phyloP scores from a whole-genome alignment of 2,888 invertebrate genomes.

The Chorisops tibialis region DNA sequence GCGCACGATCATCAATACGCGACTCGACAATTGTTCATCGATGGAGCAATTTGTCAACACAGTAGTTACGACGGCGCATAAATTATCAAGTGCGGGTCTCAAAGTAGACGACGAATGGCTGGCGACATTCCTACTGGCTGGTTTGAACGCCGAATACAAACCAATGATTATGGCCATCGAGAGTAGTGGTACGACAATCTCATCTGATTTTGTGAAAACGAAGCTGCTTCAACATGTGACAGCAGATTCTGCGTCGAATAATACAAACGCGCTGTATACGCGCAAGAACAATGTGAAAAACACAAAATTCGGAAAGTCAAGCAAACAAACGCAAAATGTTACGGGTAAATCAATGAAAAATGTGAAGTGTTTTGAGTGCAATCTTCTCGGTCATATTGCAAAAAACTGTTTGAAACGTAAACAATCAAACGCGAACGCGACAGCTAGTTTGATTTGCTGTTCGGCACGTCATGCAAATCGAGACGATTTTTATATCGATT shows the following conservation, averaged over 20 bases:
- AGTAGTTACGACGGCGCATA: constrained; percentile 13
- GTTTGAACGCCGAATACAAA: constrained; percentile 10
- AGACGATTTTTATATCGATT: no score
- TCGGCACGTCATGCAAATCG: no score
- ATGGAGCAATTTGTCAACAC: background rate
- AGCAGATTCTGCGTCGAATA: constrained; percentile 8
- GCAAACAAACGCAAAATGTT: no score
- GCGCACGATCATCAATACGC: constrained; percentile 2
- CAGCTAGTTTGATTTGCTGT: no score
- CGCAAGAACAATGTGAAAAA: constrained; percentile 13
- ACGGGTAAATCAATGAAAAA: no score
- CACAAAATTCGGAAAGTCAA: constrained; percentile 4
- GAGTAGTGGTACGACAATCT: constrained; percentile 13
- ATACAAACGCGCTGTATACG: constrained; percentile 15
- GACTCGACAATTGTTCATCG: background rate
- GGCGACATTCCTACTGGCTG: no score
- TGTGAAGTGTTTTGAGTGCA: no score
- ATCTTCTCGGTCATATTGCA: no score
- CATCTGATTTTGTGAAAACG: constrained; percentile 14
- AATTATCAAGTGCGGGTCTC: background rate
- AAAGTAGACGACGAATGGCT: background rate
- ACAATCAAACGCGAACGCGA: no score
- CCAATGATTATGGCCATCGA: constrained; percentile 21
- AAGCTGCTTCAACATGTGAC: constrained; percentile 23
- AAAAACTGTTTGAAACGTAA: no score